Evolutionary conservation across 2,888 invertebrate genomes (phyloP), one percentile per base, ranked within the genome.

Genomic region (Artemia sinica): DNA sequence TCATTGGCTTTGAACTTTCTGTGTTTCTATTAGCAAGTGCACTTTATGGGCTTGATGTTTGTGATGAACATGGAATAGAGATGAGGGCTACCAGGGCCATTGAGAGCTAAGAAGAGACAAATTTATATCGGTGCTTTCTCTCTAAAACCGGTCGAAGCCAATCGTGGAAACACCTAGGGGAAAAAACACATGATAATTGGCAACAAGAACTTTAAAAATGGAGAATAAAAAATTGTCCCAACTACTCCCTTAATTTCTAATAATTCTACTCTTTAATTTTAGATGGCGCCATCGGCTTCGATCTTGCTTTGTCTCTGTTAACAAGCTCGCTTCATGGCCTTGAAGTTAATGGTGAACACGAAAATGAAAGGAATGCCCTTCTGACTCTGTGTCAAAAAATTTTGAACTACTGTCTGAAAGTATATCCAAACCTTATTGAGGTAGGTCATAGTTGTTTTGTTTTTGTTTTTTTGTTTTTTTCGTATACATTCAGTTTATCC

Each of bases 311-410:
- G 63, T 58, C 63, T 18, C 9, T 58, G 28, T 18, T 58, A 28
- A 58, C 28, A n/a, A 11, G 63, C 2, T n/a, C 63, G n/a, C 63
- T 58, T 11, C 63, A 28, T 9, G 63, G 63, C 14, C 8, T 58
- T 18, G 63, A 58, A 10, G 63, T 58, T 58, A 58, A 58, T 28
- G 63, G 63, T 28, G 14, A 58, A 58, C 63, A 58, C 28, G 63
- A 58, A n/a, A 8, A 1, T 28, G n/a, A 28, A n/a, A n/a, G n/a
- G 63, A 28, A 58, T 10, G n/a, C 63, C 11, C 12, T 58, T n/a
- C n/a, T 58, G 11, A 10, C 9, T 58, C 28, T 58, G 9, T 18
- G n/a, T 28, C 63, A 18, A 28, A n/a, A 28, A 58, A 8, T 58
- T 8, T 58, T 18, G 14, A 28, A 28, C 63, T 58, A 1, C 11